Base-by-base conservation (phyloP, 2,888 invertebrate genomes). In the Cosmia trapezina region DNA sequence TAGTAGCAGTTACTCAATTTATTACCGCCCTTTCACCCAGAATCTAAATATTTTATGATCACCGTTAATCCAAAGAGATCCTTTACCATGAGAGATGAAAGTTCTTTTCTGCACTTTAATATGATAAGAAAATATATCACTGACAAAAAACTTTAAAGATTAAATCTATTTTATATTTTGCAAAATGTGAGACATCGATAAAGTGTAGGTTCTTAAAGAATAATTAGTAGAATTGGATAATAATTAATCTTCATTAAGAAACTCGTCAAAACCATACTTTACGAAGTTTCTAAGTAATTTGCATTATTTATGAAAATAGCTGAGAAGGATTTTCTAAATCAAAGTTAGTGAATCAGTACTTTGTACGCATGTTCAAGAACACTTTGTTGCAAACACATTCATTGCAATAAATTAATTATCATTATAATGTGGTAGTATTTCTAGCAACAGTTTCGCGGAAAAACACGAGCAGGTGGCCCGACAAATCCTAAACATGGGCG, bases 61-160 rank as follows among this genome's bases (percentile, higher is more conserved):
- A 33, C 70, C 63, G 56, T 78, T 73, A 80, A 80, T 77, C 65
- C 60, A 63, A 56, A 75, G 33, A 76, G 19, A 67, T 59, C 17
- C n/a, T 47, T 33, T 59, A 19, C 14, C 14, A 59, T 28, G 47
- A 22, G 19, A 61, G 2, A 28, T 37, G 9, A 22, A 14, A 14
- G 12, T 45, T 67, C 1, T 41, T 41, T 66, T 68, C 47, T 14
- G 28, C 14, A 62, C 19, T 28, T 19, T 19, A 28, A 19, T 8
- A 12, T 4, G 33, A 8, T 22, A 28, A 14, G 28, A 43, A 72
- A 37, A 71, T 8, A 37, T 22, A 43, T 49, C 17, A 49, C 14
- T 37, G 7, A 8, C 8, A 41, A 28, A 22, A 54, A 14, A 1
- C 4, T 43, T 43, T 45, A 17, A 11, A 33, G 11, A 9, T 12